Conservation (phyloP, 1,140 invertebrate genomes). For the Leptoteleia sp. region DNA sequence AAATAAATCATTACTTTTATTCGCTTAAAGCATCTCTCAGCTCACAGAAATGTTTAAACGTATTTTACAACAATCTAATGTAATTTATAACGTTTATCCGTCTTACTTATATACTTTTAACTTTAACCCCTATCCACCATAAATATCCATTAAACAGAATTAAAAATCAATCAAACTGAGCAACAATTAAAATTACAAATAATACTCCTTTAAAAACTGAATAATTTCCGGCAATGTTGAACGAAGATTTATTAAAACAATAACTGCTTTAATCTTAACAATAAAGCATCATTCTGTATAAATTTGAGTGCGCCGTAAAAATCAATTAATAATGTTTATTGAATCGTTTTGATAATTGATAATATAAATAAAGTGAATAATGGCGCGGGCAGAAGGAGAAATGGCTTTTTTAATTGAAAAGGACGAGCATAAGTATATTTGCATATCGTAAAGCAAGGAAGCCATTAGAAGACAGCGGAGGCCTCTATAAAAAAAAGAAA, state of each 20-base stretch:
- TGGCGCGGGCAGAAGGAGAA: slow-evolving; percentile 31
- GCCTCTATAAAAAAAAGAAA: slow-evolving; percentile 46
- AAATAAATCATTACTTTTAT: too few species aligned
- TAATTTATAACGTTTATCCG: too few species aligned
- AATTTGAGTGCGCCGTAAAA: not conserved
- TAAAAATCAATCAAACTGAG: too few species aligned
- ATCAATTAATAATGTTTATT: slow-evolving; percentile 45
- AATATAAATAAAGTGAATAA: slow-evolving; percentile 45
- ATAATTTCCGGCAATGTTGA: too few species aligned
- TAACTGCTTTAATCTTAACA: slow-evolving; percentile 14
- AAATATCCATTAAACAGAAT: too few species aligned
- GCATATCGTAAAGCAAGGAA: slow-evolving; percentile 63
- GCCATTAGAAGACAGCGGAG: slow-evolving; percentile 61
- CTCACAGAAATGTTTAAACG: too few species aligned
- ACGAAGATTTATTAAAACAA: slow-evolving; percentile 3
- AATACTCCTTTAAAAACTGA: too few species aligned
- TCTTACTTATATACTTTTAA: too few species aligned
- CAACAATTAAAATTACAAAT: too few species aligned
- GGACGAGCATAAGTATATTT: slow-evolving; percentile 58
- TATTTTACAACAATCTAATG: too few species aligned
- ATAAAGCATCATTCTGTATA: slow-evolving; percentile 7
- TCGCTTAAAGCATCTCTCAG: too few species aligned
- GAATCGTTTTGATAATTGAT: slow-evolving; percentile 46
- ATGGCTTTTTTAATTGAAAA: slow-evolving; percentile 58
- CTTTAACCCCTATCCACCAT: too few species aligned